phyloP scores from a whole-genome alignment of 64 coral and sea anemone genomes.

The Montipora capricornis region DNA sequence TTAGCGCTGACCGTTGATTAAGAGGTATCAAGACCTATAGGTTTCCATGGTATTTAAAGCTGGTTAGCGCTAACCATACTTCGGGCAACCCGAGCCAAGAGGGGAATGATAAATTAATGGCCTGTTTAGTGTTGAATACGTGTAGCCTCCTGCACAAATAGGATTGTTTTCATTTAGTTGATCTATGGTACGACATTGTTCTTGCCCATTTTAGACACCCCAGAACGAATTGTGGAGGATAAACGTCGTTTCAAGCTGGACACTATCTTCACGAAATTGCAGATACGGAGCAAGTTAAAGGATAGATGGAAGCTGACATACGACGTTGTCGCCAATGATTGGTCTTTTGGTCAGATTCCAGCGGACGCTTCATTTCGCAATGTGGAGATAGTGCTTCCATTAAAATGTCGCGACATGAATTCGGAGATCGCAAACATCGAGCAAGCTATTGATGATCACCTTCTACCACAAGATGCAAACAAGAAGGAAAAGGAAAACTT shows the following conservation, averaged over 20 bases:
- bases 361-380: conserved; percentile 11
- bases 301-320: conserved; percentile 3
- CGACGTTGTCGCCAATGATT: conserved; percentile 24
- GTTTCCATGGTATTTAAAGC: too few species aligned
- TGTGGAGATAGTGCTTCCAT: conserved; percentile 15
- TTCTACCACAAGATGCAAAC: conserved; percentile 17
- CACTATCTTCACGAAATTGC: conserved; percentile 22
- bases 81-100: too few species aligned
- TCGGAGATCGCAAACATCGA: background rate
- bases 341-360: conserved; percentile 40
- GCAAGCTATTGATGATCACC: conserved; percentile 39
- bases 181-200: too few species aligned
- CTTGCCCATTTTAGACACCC: too few species aligned
- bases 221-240: background rate
- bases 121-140: too few species aligned
- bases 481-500: background rate
- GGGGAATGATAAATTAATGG: too few species aligned
- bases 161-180: too few species aligned
- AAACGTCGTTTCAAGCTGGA: background rate
- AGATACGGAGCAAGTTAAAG: conserved; percentile 20
- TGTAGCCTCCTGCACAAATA: too few species aligned
- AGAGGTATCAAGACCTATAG: too few species aligned
- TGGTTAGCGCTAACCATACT: too few species aligned
- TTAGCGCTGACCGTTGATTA: too few species aligned
- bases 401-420: conserved; percentile 34